Evolutionary conservation across 2,113 vertebrate species (phyloP).

Genomic region (Anoura caudifer): DNA sequence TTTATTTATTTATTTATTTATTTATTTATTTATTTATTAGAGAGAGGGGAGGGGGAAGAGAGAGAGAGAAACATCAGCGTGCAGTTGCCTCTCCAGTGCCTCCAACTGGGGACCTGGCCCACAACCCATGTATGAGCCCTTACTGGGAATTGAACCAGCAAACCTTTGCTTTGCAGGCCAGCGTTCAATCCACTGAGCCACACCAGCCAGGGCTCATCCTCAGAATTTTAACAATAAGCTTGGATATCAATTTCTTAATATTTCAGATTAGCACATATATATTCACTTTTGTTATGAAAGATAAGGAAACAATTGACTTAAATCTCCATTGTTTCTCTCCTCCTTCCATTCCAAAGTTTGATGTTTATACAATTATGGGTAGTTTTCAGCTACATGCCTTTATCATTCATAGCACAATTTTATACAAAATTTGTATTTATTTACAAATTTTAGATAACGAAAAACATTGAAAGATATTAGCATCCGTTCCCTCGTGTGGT

Average conservation of each 20-base stretch:
- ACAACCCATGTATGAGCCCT: too few relatives aligned
- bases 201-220: not conserved
- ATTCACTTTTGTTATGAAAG: not conserved
- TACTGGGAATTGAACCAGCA: too few relatives aligned
- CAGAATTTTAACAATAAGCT: not conserved
- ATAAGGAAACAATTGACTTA: not conserved
- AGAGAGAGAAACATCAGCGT: too few relatives aligned
- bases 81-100: too few relatives aligned
- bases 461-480: not conserved
- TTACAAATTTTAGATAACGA: not conserved
- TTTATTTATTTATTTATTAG: too few relatives aligned
- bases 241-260: not conserved
- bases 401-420: not conserved
- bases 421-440: not conserved
- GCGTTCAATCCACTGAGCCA: too few relatives aligned
- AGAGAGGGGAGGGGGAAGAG: too few relatives aligned
- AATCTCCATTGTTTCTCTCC: not conserved
- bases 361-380: not conserved
- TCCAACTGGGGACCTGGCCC: too few relatives aligned
- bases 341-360: not conserved
- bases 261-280: not conserved
- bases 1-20: too few relatives aligned
- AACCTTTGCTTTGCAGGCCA: too few relatives aligned
- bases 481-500: fast-evolving
- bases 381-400: not conserved